Conservation (phyloP, 1,140 invertebrate genomes). For the Mamestra configurata region DNA sequence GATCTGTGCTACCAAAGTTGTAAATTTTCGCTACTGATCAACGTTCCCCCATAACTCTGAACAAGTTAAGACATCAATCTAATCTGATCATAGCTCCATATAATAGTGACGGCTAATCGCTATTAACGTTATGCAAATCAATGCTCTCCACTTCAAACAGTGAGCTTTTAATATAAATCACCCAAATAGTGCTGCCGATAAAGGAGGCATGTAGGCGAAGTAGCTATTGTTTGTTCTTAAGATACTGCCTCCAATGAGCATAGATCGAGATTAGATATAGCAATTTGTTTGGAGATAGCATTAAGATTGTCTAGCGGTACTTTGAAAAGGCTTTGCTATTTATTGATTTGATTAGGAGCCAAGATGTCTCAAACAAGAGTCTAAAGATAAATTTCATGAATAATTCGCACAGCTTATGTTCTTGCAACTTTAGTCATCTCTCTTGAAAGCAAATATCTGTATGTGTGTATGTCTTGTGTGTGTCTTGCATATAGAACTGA, state of each 20-base stretch:
- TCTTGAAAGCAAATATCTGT: too few relatives aligned
- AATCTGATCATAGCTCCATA: background rate
- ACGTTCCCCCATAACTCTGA: background rate
- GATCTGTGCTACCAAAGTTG: background rate
- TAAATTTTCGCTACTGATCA: background rate
- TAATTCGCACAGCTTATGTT: too few relatives aligned
- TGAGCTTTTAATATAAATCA: conserved; percentile 36
- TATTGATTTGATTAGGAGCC: background rate
- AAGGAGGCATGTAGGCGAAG: conserved; percentile 24
- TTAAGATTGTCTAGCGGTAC: conserved; percentile 34
- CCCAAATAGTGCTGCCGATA: conserved; percentile 20
- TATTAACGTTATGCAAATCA: conserved; percentile 20
- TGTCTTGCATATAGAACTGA: too few relatives aligned
- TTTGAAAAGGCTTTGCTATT: background rate
- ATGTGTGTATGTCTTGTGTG: too few relatives aligned
- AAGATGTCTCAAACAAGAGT: background rate
- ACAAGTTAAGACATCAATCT: conserved; percentile 12
- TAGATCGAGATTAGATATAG: conserved; percentile 38
- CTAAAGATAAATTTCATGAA: background rate
- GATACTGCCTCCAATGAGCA: conserved; percentile 6
- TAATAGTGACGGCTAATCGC: conserved; percentile 7
- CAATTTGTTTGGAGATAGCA: conserved; percentile 32
- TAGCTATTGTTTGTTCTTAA: conserved; percentile 3
- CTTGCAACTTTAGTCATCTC: too few relatives aligned
- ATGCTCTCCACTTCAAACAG: conserved; percentile 10